Conservation (phyloP, 2,888 invertebrate genomes). For the Idaea straminata region DNA sequence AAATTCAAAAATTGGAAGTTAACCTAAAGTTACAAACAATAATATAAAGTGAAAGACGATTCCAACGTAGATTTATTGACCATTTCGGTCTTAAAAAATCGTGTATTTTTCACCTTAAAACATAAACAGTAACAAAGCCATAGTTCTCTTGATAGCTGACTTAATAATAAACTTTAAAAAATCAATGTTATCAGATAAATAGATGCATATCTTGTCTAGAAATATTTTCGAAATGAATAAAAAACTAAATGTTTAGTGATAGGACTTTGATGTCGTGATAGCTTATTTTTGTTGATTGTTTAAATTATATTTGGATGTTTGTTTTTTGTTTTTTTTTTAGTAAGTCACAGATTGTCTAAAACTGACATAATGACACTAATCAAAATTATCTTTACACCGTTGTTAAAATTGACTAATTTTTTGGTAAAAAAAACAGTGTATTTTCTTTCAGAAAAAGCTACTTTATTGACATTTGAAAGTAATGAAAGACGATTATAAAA, state of each 20-base stretch:
- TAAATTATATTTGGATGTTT: slow-evolving; percentile 1
- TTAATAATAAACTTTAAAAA: slow-evolving; percentile 42
- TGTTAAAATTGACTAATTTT: background rate
- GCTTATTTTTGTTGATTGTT: slow-evolving; percentile 40
- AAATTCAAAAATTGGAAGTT: too few relatives aligned
- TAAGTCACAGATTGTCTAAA: background rate
- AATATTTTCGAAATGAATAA: slow-evolving; percentile 72
- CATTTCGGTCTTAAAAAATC: background rate
- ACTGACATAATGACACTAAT: slow-evolving; percentile 7
- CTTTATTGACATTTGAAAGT: background rate
- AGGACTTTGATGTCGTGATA: slow-evolving; percentile 75
- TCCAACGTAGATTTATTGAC: background rate
- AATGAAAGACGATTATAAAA: too few relatives aligned
- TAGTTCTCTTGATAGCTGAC: slow-evolving; percentile 62
- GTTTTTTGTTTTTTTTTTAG: slow-evolving; percentile 1
- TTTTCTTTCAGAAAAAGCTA: background rate
- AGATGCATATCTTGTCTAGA: slow-evolving; percentile 79
- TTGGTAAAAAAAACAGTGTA: background rate
- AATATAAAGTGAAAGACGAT: too few relatives aligned
- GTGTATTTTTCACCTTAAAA: slow-evolving; percentile 31
- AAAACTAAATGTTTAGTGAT: slow-evolving; percentile 67
- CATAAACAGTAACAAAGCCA: slow-evolving; percentile 64
- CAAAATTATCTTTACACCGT: background rate
- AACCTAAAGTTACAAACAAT: too few relatives aligned
- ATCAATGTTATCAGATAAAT: slow-evolving; percentile 72